These are phyloP conservation scores for Papilio polytes DNA, from an alignment of 1,140 invertebrate species.

Conservation along the genomic window DNA sequence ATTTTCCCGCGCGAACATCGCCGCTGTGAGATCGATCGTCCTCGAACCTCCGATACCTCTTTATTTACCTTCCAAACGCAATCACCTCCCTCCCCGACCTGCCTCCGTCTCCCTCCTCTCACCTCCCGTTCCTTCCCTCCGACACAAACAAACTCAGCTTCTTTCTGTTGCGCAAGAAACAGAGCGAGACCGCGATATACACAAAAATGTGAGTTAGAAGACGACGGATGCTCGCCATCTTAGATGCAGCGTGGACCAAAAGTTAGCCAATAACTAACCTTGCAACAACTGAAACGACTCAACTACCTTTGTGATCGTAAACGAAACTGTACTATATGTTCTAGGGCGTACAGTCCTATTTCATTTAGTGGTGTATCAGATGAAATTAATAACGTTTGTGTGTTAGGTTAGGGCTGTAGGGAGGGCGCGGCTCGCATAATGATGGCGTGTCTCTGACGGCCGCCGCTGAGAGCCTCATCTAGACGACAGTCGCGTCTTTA, in stretches of 20 bases:
- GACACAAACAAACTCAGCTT: constrained; percentile 69
- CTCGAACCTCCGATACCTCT: constrained; percentile 62
- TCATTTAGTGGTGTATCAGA: neutral
- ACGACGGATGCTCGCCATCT: constrained; percentile 71
- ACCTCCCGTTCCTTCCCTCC: constrained; percentile 55
- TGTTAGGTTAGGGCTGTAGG: constrained; percentile 8
- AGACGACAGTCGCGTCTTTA: neutral
- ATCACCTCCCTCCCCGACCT: constrained; percentile 54
- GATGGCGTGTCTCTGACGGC: constrained; percentile 13
- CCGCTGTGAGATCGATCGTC: constrained; percentile 54
- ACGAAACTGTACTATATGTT: constrained; percentile 1
- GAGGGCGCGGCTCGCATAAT: constrained; percentile 7
- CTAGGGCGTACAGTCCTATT: neutral
- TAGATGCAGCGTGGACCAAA: constrained; percentile 79
- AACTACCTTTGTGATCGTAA: constrained; percentile 41
- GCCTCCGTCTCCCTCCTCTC: constrained; percentile 39
- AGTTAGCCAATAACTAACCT: constrained; percentile 76
- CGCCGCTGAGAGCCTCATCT: no score
- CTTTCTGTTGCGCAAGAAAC: constrained; percentile 72
- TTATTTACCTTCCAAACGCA: constrained; percentile 70
- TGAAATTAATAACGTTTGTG: constrained; percentile 20
- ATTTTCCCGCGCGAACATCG: neutral
- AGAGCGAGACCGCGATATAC: constrained; percentile 54
- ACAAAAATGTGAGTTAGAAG: constrained; percentile 45
- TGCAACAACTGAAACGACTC: constrained; percentile 56